These are phyloP conservation scores for Semnornis frantzii DNA, from an alignment of 2,113 vertebrate genomes.

Conservation along the genomic window DNA sequence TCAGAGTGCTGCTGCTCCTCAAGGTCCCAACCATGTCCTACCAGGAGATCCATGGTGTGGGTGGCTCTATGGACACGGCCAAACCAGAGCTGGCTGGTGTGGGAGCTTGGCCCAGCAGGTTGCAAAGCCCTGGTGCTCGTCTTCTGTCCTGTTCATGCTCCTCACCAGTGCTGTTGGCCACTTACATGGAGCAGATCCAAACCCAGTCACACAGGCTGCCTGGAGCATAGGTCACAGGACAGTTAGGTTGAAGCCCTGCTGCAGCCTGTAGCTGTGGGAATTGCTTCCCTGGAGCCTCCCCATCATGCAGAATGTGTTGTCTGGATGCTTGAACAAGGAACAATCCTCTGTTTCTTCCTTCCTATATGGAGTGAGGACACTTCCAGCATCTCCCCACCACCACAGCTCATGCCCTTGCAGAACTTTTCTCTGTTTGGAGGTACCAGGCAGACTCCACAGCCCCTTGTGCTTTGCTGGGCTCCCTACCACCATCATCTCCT, in stretches of 20 bases:
- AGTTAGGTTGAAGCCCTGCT: no score
- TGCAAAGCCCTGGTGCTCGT: neutral
- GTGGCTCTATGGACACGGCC: neutral
- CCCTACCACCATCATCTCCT: neutral
- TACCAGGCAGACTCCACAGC: neutral
- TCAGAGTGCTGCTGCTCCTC: fast-evolving
- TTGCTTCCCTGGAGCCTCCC: neutral
- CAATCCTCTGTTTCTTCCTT: no score
- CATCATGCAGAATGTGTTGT: fast-evolving
- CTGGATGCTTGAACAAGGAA: neutral
- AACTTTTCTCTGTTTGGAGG: neutral
- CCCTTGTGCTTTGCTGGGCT: neutral
- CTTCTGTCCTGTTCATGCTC: neutral
- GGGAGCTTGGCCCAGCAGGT: neutral
- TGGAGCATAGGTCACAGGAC: no score
- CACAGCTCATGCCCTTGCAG: neutral
- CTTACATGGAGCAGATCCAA: neutral
- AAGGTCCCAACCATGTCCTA: neutral
- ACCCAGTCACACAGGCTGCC: fast-evolving
- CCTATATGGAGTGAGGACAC: fast-evolving
- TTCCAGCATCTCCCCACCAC: neutral
- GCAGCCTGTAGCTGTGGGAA: neutral
- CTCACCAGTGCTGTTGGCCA: neutral
- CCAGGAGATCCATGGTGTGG: neutral
- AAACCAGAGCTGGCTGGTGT: fast-evolving